Conservation (phyloP, 2,113 vertebrate species). For the Jacana jacana region DNA sequence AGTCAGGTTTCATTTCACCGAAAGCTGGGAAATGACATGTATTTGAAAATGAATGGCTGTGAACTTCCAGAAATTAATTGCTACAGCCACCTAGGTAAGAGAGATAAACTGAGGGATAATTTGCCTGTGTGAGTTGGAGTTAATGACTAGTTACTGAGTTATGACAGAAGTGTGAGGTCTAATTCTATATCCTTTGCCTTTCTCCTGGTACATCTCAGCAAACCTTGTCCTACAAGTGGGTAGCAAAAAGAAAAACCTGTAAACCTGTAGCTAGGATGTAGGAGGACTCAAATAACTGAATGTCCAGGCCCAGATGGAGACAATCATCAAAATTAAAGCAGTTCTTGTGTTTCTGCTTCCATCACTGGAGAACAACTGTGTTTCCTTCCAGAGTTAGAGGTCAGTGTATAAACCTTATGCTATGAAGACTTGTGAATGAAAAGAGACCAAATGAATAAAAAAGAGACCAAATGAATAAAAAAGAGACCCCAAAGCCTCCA, state of each 20-base stretch:
- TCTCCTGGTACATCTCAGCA: neutral
- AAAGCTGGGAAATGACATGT: neutral
- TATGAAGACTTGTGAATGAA: neutral
- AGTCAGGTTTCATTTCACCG: neutral
- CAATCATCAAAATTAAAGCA: neutral
- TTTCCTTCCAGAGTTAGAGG: neutral
- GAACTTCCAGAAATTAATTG: neutral
- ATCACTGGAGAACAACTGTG: neutral
- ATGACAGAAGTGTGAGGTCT: neutral
- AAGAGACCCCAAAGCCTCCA: neutral
- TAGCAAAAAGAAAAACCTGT: neutral
- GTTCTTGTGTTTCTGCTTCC: neutral
- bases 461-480: too few species aligned
- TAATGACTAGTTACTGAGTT: neutral
- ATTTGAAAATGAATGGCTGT: neutral
- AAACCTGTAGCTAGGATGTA: neutral
- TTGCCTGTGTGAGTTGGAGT: neutral
- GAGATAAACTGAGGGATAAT: neutral
- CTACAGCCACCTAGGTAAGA: neutral
- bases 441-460: too few species aligned
- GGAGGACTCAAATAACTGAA: neutral
- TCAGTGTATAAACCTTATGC: neutral
- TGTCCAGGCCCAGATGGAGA: neutral
- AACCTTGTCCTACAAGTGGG: neutral
- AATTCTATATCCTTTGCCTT: neutral